Base-by-base conservation (phyloP, 2,113 vertebrate species). In the Triplophysa dalaica region DNA sequence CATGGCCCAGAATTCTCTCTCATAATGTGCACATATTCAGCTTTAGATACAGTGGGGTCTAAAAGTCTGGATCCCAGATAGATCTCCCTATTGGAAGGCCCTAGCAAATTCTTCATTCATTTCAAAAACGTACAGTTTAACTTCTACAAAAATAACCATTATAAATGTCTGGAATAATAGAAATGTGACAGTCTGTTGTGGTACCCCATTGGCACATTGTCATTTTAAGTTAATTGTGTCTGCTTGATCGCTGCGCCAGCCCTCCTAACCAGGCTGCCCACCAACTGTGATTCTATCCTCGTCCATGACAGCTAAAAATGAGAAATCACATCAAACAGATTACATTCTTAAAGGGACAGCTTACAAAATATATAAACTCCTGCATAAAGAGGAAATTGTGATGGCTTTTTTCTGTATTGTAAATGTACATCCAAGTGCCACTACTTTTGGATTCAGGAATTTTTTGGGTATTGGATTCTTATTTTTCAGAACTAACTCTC, bases 181-280 rank as follows among this genome's bases (percentile, higher is more conserved):
- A 19, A 54, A 77, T 61, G 26, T 65, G 61, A 65, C 61, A 65
- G 29, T 52, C 24, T 29, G 24, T 24, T 76, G 17, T 50, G 48
- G 45, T 62, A 54, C 61, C 61, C 74, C 45, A 65, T 76, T 19
- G 11, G 26, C 61, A 54, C 74, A 43, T 76, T 64, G 74, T 64
- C 74, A 76, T 76, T 65, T 76, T 43, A 50, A 77, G 45, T 77
- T 65, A 77, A 65, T 77, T 77, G 60, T 54, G 61, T 64, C 62
- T 54, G 74, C 43, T 38, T 77, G 48, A 77, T 65, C 61, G 52
- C 74, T 38, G 74, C 45, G 26, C 45, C 60, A 65, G 45, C 16
- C 62, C 26, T 75, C 26, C 74, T 75, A 63, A 77, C 62, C 74
- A 77, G 26, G 45, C 62, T 33, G 61, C 24, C 73, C 54, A 54